phyloP scores from a whole-genome alignment of 2,113 vertebrate species.

The Psammodynastes pulverulentus region DNA sequence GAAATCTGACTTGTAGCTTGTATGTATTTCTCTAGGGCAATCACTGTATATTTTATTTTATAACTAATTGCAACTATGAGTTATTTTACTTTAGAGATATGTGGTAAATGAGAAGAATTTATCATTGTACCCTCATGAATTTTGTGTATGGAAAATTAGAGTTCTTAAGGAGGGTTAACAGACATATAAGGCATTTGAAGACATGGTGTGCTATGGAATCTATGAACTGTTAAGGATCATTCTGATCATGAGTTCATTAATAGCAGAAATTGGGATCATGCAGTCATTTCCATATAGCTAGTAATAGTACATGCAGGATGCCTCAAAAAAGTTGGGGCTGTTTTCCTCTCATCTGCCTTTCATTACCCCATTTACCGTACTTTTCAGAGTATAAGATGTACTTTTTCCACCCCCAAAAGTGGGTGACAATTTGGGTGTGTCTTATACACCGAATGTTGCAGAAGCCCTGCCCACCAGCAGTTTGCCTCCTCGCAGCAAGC shows the following conservation, averaged over 20 bases:
- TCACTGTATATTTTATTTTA: background rate
- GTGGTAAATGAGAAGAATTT: background rate
- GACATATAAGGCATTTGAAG: background rate
- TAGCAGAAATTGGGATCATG: background rate
- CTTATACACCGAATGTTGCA: too few species aligned
- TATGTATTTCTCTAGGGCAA: background rate
- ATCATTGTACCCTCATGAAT: background rate
- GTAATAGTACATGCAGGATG: background rate
- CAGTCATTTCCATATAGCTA: background rate
- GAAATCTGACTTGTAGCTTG: background rate
- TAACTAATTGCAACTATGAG: background rate
- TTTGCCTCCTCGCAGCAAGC: too few species aligned
- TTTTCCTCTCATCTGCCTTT: background rate
- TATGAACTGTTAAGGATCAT: background rate
- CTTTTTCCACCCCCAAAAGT: too few species aligned
- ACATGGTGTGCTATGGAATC: background rate
- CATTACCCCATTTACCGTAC: background rate
- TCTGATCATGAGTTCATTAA: background rate
- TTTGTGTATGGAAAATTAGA: background rate
- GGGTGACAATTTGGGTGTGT: too few species aligned
- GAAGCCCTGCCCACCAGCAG: too few species aligned
- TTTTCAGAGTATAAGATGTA: too few species aligned
- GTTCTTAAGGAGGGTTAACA: background rate
- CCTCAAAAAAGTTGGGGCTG: background rate
- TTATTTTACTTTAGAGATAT: background rate